phyloP scores from a whole-genome alignment of 1,140 invertebrate species.

The Ceratosolen fusciceps region DNA sequence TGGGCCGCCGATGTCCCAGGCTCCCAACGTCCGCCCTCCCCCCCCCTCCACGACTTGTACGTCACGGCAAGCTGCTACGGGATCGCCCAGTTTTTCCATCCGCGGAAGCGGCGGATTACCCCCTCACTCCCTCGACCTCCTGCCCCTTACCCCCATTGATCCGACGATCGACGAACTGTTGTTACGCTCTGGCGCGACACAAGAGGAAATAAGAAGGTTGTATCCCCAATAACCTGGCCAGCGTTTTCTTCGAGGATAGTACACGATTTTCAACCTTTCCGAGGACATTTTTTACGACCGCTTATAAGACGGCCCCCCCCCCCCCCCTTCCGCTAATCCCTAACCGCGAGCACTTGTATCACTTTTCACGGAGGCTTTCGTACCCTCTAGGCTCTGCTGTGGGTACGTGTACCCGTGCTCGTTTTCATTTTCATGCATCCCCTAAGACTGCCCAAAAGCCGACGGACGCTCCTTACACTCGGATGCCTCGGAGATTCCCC shows the following conservation, averaged over 20 bases:
- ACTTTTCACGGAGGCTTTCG: background rate
- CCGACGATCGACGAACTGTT: too few relatives aligned
- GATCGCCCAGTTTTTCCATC: constrained; percentile 48
- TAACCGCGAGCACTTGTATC: background rate
- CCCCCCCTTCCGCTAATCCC: background rate
- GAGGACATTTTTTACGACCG: constrained; percentile 3
- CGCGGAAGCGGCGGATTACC: constrained; percentile 19
- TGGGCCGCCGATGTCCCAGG: background rate
- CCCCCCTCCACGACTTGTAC: constrained; percentile 35
- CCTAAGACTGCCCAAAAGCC: too few relatives aligned
- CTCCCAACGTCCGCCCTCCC: too few relatives aligned
- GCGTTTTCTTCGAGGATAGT: background rate
- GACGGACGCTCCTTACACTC: too few relatives aligned
- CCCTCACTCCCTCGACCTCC: too few relatives aligned
- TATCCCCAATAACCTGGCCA: too few relatives aligned
- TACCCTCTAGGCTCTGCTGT: background rate
- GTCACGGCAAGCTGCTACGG: constrained; percentile 51
- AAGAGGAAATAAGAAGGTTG: too few relatives aligned
- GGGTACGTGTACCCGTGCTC: too few relatives aligned
- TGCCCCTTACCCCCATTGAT: too few relatives aligned
- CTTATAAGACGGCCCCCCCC: background rate
- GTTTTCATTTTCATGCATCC: background rate
- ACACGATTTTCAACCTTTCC: background rate
- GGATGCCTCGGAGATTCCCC: background rate
- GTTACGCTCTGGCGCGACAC: too few relatives aligned